These are phyloP conservation scores for Carassius auratus DNA, from an alignment of 2,113 vertebrate species.

Conservation along the genomic window DNA sequence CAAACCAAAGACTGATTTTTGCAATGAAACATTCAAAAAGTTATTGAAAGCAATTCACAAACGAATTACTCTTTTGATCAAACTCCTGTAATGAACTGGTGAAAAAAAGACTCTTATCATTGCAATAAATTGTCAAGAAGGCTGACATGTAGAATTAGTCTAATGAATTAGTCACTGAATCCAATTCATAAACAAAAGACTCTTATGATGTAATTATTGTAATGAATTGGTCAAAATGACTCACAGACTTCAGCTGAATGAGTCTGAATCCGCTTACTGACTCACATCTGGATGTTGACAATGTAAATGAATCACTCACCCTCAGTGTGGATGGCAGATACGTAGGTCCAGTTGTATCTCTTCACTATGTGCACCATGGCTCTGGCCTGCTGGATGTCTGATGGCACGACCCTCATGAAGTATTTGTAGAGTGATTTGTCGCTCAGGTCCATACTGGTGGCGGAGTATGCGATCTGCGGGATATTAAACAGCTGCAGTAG, in stretches of 20 bases:
- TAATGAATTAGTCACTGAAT: too few relatives aligned
- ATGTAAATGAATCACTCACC: constrained; percentile 72
- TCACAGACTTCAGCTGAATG: neutral
- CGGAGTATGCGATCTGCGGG: constrained; percentile 99
- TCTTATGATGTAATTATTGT: too few relatives aligned
- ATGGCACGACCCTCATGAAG: constrained; percentile 98
- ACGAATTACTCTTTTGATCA: too few relatives aligned
- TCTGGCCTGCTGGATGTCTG: constrained; percentile 93
- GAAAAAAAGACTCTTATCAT: too few relatives aligned
- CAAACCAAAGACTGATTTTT: too few relatives aligned
- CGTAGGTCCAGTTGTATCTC: constrained; percentile 98
- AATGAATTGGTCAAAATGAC: neutral
- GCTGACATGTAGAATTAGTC: too few relatives aligned
- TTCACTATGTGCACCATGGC: constrained; percentile 99
- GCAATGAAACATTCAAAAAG: too few relatives aligned
- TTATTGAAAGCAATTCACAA: too few relatives aligned
- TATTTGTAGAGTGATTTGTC: constrained; percentile 98
- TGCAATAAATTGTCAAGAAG: too few relatives aligned
- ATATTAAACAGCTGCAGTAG: constrained; percentile 98
- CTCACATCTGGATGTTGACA: neutral
- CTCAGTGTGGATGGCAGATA: constrained; percentile 97
- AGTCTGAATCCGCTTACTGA: neutral
- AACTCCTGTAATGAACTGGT: too few relatives aligned
- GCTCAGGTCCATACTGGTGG: constrained; percentile 98
- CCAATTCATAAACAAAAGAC: too few relatives aligned